A percentile compares a stretch with the other conserved stretches of the same genome.
These are phyloP conservation scores for Xiphophorus maculatus DNA, from an alignment of 2,113 vertebrate genomes.

Conservation along the genomic window DNA sequence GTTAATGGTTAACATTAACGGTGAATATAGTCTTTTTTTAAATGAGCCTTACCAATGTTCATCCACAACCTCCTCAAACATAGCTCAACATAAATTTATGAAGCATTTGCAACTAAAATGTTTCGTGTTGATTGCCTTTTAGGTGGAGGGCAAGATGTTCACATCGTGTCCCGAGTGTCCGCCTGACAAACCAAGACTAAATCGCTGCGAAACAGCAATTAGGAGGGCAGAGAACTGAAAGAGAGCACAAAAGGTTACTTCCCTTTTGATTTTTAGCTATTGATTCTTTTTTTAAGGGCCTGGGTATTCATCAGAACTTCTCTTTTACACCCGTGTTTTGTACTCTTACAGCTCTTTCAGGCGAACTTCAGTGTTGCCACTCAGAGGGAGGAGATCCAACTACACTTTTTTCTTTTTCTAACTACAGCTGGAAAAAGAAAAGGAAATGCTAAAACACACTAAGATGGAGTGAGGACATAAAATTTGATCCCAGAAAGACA, in stretches of 20 bases:
- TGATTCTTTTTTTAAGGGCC: not conserved
- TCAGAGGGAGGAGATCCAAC: conserved; percentile 55
- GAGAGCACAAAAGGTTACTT: conserved; percentile 63
- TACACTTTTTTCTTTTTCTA: conserved; percentile 9
- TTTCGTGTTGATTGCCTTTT: not conserved
- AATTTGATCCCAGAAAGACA: not conserved
- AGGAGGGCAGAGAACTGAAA: conserved; percentile 48
- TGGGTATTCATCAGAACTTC: not conserved
- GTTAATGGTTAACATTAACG: too few relatives aligned
- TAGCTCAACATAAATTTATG: too few relatives aligned
- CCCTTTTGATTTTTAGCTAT: not conserved
- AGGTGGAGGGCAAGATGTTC: conserved; percentile 73
- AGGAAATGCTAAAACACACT: conserved; percentile 76
- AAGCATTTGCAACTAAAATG: too few relatives aligned
- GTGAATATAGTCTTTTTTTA: too few relatives aligned
- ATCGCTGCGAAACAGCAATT: conserved; percentile 53
- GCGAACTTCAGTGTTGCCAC: conserved; percentile 73
- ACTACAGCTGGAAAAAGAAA: conserved; percentile 73
- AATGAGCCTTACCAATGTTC: too few relatives aligned
- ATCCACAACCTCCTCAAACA: too few relatives aligned
- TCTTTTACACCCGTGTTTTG: not conserved
- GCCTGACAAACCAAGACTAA: conserved; percentile 66
- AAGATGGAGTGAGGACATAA: conserved; percentile 72
- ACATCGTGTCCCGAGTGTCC: conserved; percentile 61
- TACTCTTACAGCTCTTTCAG: conserved; percentile 52